phyloP scores from a whole-genome alignment of 2,113 vertebrate genomes.

The Tichodroma muraria region DNA sequence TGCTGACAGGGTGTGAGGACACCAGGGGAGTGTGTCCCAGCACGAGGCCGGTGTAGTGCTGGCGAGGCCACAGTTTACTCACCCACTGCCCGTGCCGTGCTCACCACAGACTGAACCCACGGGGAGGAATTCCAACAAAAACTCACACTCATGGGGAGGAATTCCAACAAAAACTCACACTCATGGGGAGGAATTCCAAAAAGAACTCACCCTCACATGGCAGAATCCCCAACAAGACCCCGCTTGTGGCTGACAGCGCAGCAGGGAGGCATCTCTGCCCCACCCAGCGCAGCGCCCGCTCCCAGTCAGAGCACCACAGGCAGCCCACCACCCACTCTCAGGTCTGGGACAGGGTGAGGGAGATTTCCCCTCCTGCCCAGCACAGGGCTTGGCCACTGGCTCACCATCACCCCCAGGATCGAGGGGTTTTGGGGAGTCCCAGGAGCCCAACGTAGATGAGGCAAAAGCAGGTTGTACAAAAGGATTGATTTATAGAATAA shows the following conservation, averaged over 20 bases:
- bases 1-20: neutral
- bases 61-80: neutral
- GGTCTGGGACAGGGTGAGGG: rapidly evolving
- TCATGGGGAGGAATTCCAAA: neutral
- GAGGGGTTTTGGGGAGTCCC: neutral
- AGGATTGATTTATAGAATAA: neutral
- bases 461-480: neutral
- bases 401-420: neutral
- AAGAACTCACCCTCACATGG: neutral
- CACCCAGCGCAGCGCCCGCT: rapidly evolving
- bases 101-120: rapidly evolving
- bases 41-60: neutral
- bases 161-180: neutral
- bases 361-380: neutral
- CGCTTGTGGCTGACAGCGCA: neutral
- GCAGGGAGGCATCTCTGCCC: neutral
- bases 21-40: neutral
- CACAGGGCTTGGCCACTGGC: neutral
- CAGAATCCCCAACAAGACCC: neutral
- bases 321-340: neutral
- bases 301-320: rapidly evolving
- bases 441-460: neutral
- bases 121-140: neutral
- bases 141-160: neutral
- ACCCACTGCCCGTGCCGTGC: neutral